These are phyloP conservation scores for Clinocottus analis DNA, from an alignment of 2,113 vertebrate genomes.

Conservation along the genomic window DNA sequence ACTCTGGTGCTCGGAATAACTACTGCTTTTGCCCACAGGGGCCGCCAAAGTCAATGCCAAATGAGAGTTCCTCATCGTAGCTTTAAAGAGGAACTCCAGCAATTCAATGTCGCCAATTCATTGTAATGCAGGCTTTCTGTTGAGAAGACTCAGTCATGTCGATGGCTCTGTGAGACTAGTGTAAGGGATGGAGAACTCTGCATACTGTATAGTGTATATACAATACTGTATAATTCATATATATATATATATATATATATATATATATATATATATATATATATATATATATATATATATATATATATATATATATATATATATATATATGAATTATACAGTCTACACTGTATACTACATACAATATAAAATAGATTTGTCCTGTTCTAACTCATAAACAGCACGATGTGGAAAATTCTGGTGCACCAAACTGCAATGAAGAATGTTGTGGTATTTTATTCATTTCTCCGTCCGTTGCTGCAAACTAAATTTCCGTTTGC, in stretches of 20 bases:
- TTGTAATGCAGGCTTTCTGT: neutral
- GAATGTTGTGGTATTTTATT: neutral
- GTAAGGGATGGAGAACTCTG: neutral
- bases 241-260: neutral
- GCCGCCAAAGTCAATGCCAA: neutral
- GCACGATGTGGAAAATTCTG: neutral
- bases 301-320: neutral
- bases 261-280: neutral
- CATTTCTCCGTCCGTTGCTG: neutral
- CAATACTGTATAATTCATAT: neutral
- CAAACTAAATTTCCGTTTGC: slow-evolving; percentile 8
- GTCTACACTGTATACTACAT: no score
- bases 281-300: neutral
- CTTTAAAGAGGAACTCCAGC: neutral
- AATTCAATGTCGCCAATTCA: neutral
- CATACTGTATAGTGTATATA: neutral
- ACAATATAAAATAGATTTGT: neutral
- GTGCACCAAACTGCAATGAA: neutral
- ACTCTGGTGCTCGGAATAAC: neutral
- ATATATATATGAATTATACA: neutral
- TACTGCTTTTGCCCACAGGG: neutral
- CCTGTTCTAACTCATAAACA: neutral
- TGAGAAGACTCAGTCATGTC: neutral
- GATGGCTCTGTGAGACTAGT: neutral
- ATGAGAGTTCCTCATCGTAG: neutral